Conservation (phyloP, 2,797 vertebrate species). For the Sebastolobus alascanus region DNA sequence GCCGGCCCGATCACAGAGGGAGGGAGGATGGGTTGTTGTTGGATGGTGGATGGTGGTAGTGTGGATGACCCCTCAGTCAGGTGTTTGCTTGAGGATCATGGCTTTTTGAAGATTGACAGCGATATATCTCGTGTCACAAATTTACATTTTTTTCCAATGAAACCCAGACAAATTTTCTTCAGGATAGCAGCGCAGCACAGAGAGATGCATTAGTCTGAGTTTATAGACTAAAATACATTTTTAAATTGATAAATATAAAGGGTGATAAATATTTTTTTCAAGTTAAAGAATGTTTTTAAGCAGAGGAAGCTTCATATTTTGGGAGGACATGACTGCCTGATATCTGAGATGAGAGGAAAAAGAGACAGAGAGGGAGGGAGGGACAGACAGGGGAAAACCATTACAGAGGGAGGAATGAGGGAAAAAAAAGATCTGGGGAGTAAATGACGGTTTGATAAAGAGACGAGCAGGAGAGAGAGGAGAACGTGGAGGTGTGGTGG, state of each 20-base stretch:
- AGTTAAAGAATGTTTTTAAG: neutral
- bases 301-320: neutral
- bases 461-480: conserved; percentile 20
- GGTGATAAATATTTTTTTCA: neutral
- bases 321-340: neutral
- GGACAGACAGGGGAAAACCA: neutral
- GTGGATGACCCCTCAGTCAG: conserved; percentile 29
- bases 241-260: neutral
- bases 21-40: conserved; percentile 56
- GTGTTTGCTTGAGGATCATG: conserved; percentile 17
- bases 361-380: conserved; percentile 2
- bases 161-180: neutral
- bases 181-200: neutral
- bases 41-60: conserved; percentile 25
- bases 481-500: conserved; percentile 19
- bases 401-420: neutral
- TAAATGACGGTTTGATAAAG: conserved; percentile 45
- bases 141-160: neutral
- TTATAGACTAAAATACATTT: neutral
- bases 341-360: neutral
- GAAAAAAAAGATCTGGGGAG: neutral
- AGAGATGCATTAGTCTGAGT: neutral
- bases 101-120: neutral
- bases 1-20: conserved; percentile 40
- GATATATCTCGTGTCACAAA: neutral